Conservation (phyloP, 2,797 vertebrate genomes). For the Rhinophrynus dorsalis region DNA sequence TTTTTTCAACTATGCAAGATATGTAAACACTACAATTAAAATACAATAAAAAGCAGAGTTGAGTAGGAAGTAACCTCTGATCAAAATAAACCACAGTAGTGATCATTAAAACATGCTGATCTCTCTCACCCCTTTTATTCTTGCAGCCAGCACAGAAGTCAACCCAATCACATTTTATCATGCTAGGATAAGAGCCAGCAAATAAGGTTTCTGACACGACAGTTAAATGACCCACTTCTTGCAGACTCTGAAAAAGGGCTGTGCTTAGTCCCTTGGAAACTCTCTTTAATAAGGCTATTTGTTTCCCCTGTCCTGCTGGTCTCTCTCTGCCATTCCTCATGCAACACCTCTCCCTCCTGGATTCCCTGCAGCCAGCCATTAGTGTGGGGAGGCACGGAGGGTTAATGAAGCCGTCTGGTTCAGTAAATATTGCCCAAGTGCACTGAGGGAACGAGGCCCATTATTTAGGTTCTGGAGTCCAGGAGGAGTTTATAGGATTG, state of each 20-base stretch:
- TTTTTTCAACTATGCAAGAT: neutral
- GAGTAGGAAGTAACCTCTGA: neutral
- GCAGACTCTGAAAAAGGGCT: conserved; percentile 70
- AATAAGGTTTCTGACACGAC: conserved; percentile 61
- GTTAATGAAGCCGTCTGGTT: conserved; percentile 72
- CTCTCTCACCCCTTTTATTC: neutral
- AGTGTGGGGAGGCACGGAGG: conserved; percentile 62
- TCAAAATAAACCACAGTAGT: neutral
- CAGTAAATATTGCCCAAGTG: conserved; percentile 71
- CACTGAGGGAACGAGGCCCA: conserved; percentile 55
- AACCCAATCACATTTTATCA: neutral
- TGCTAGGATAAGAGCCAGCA: conserved; percentile 38
- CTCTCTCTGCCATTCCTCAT: conserved; percentile 69
- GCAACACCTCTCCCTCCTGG: conserved; percentile 57
- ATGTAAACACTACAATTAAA: neutral
- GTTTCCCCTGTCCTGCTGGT: conserved; percentile 63
- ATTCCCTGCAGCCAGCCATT: conserved; percentile 67
- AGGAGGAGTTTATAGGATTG: conserved; percentile 64
- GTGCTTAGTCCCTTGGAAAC: conserved; percentile 72
- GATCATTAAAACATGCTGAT: neutral
- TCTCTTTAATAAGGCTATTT: conserved; percentile 75
- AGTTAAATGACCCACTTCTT: conserved; percentile 76
- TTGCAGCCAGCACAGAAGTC: neutral
- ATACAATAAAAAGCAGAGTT: neutral
- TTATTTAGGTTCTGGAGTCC: conserved; percentile 67